Conservation (phyloP, 2,797 vertebrate genomes). For the Lagorchestes hirsutus region DNA sequence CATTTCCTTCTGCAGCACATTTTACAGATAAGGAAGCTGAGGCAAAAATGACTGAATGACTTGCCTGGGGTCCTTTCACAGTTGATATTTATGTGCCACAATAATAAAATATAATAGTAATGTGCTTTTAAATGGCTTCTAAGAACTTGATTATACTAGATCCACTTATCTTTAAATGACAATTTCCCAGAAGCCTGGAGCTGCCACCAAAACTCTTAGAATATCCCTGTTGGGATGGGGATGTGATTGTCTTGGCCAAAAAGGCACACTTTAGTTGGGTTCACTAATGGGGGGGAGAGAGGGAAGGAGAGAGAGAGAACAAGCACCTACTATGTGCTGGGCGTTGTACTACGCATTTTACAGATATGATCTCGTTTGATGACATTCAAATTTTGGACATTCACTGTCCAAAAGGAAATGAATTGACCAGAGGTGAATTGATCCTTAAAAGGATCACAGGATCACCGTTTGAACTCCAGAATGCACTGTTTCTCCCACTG, state of each 20-base stretch:
- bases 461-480: slow-evolving; percentile 37
- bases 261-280: not conserved
- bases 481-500: not conserved
- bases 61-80: slow-evolving; percentile 40
- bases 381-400: not conserved
- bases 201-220: slow-evolving; percentile 17
- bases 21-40: not conserved
- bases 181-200: slow-evolving; percentile 49
- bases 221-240: not conserved
- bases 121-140: slow-evolving; percentile 51
- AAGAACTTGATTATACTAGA: slow-evolving; percentile 55
- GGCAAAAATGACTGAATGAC: not conserved
- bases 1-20: not conserved
- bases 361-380: not conserved
- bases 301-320: not conserved
- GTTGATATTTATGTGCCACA: slow-evolving; percentile 30
- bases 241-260: not conserved
- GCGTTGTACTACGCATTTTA: not conserved
- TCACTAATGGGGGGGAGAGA: not conserved
- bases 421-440: slow-evolving; percentile 11
- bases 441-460: not conserved
- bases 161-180: slow-evolving; percentile 34
- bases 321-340: not conserved
- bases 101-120: not conserved
- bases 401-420: not conserved